Percentiles rank a stretch among this genome's conserved stretches.
Evolutionary conservation across 2,888 invertebrate genomes (phyloP).

Genomic region (Aquatica leii): DNA sequence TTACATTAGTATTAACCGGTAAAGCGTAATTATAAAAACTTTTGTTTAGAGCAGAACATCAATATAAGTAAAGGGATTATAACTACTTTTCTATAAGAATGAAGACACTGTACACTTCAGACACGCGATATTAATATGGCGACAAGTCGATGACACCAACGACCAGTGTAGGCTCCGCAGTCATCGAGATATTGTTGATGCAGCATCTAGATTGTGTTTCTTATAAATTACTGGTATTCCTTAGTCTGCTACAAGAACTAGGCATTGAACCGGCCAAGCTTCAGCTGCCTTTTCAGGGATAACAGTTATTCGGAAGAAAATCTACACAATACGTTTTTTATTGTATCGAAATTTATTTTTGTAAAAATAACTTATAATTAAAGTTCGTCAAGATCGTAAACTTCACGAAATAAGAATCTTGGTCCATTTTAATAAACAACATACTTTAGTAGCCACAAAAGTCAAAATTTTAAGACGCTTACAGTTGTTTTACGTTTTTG

Average conservation of each 20-base stretch:
- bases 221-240: slow-evolving; percentile 59
- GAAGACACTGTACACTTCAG: slow-evolving; percentile 54
- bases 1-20: slow-evolving; percentile 39
- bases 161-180: slow-evolving; percentile 56
- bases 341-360: slow-evolving; percentile 9
- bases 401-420: slow-evolving; percentile 20
- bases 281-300: slow-evolving; percentile 56
- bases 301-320: slow-evolving; percentile 58
- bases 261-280: slow-evolving; percentile 54
- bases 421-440: slow-evolving; percentile 33
- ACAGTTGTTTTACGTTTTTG: slow-evolving; percentile 29
- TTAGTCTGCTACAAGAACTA: slow-evolving; percentile 54
- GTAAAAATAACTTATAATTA: too few species aligned
- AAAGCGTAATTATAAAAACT: slow-evolving; percentile 48
- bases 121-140: slow-evolving; percentile 60
- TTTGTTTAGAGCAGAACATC: slow-evolving; percentile 50
- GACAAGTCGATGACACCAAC: slow-evolving; percentile 60
- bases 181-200: slow-evolving; percentile 58
- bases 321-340: slow-evolving; percentile 43
- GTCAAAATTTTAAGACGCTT: slow-evolving; percentile 28
- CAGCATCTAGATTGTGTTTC: slow-evolving; percentile 58
- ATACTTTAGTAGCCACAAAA: slow-evolving; percentile 33
- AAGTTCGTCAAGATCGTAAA: slow-evolving; percentile 12
- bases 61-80: slow-evolving; percentile 53
- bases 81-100: slow-evolving; percentile 55